phyloP scores from a whole-genome alignment of 2,113 vertebrate species.

The Xiphophorus hellerii region DNA sequence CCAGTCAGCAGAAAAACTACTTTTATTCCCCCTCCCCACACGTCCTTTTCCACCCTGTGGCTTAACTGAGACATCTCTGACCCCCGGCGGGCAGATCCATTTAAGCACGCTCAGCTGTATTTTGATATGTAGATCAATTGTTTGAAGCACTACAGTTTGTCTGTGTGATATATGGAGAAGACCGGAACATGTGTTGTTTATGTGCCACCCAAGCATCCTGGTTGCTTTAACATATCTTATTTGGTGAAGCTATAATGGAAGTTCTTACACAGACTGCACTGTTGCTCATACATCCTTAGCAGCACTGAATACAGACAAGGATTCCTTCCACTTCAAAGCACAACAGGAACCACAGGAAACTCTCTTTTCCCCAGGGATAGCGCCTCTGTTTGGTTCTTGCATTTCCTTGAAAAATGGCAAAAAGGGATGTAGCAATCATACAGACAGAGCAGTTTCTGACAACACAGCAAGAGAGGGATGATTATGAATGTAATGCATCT shows the following conservation, averaged over 20 bases:
- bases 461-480: conserved; percentile 32
- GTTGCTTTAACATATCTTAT: conserved; percentile 40
- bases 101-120: conserved; percentile 57
- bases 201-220: conserved; percentile 37
- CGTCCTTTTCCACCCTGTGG: conserved; percentile 25
- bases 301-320: conserved; percentile 49
- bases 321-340: conserved; percentile 65
- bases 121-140: conserved; percentile 59
- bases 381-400: conserved; percentile 40
- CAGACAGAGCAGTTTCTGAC: conserved; percentile 27
- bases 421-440: conserved; percentile 30
- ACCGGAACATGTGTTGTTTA: conserved; percentile 57
- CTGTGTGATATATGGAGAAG: conserved; percentile 52
- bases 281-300: conserved; percentile 32
- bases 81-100: conserved; percentile 53
- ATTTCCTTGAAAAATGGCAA: conserved; percentile 31
- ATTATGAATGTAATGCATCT: conserved; percentile 41
- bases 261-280: conserved; percentile 26
- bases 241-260: conserved; percentile 53
- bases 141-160: conserved; percentile 49
- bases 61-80: conserved; percentile 54
- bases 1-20: conserved; percentile 65
- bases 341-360: conserved; percentile 50
- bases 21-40: background rate
- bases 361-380: conserved; percentile 37